phyloP scores from a whole-genome alignment of 2,113 vertebrate genomes.

The Alethe castanea region DNA sequence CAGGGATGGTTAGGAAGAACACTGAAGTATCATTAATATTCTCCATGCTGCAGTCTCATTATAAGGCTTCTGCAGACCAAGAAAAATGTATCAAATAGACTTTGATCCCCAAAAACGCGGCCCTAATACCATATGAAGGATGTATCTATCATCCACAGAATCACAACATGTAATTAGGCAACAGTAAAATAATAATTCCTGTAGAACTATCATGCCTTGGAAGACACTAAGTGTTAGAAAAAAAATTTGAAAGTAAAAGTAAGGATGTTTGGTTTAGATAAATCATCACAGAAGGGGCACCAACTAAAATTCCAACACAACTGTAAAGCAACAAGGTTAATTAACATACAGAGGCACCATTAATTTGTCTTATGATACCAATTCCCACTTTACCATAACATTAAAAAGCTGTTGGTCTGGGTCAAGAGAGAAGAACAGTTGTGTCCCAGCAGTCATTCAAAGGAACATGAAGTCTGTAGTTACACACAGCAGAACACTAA shows the following conservation, averaged over 20 bases:
- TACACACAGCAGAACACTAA: not conserved
- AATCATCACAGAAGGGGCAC: not conserved
- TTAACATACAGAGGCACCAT: not conserved
- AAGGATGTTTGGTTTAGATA: not conserved
- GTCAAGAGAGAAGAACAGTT: not conserved
- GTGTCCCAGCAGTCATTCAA: not conserved
- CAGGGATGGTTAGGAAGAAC: not conserved
- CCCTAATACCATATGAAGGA: not conserved
- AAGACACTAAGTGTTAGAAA: not conserved
- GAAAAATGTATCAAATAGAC: not conserved
- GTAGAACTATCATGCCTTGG: not conserved
- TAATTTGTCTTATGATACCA: not conserved
- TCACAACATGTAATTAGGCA: not conserved
- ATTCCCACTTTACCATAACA: not conserved
- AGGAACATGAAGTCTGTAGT: not conserved
- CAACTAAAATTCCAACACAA: not conserved
- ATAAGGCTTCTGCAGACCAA: not conserved
- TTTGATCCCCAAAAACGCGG: fast-evolving
- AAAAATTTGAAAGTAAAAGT: not conserved
- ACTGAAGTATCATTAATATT: not conserved
- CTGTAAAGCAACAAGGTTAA: not conserved
- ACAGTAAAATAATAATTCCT: not conserved
- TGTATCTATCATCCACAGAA: not conserved
- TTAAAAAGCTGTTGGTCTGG: not conserved
- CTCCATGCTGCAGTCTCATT: not conserved